Evolutionary conservation across 2,113 vertebrate genomes (phyloP).

Genomic region (Bufo bufo): DNA sequence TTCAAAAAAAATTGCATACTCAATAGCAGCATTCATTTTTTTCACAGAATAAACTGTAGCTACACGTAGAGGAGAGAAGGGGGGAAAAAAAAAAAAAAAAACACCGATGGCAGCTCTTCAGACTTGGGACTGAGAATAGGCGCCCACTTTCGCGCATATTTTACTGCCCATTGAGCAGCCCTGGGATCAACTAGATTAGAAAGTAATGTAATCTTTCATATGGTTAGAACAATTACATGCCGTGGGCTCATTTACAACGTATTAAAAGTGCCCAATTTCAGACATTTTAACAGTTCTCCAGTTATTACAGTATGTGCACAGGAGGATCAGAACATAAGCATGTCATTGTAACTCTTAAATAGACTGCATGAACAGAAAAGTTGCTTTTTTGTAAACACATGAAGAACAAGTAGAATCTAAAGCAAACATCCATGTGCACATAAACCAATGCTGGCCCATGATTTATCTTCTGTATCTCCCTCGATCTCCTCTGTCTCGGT

Average conservation of each 20-base stretch:
- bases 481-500: conserved; percentile 87
- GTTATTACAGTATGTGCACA: conserved; percentile 82
- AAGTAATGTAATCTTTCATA: not conserved
- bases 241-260: not conserved
- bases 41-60: conserved; percentile 76
- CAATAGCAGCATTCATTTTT: conserved; percentile 77
- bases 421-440: conserved; percentile 21
- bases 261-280: conserved; percentile 63
- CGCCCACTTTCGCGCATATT: not conserved
- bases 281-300: conserved; percentile 71
- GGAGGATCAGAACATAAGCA: conserved; percentile 79
- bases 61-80: conserved; percentile 70
- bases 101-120: not conserved
- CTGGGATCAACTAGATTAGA: not conserved
- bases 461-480: conserved; percentile 91
- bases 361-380: conserved; percentile 67
- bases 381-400: conserved; percentile 55
- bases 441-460: conserved; percentile 59
- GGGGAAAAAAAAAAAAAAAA: conserved; percentile 64
- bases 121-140: not conserved
- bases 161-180: not conserved
- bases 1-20: conserved; percentile 75
- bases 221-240: not conserved
- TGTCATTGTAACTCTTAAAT: conserved; percentile 62
- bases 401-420: not conserved